Evolutionary conservation across 92 coral and sea anemone genomes (phyloP).

Genomic region (Metridium senile): DNA sequence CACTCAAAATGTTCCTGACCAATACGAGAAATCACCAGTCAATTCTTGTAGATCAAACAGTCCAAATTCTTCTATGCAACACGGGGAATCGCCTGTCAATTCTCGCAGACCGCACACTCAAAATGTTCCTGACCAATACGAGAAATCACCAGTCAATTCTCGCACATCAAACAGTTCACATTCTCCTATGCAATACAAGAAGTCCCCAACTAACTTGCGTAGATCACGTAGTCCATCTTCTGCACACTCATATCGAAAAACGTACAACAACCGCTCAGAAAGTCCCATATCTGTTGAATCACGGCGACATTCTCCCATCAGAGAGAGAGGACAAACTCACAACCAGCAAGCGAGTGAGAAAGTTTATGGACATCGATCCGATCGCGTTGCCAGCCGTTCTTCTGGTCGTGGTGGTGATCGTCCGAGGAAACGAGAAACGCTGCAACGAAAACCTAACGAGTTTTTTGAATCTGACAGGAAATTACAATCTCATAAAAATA

Average conservation of each 20-base stretch:
- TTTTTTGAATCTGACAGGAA: background rate
- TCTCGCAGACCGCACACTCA: background rate
- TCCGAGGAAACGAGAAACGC: too few species aligned
- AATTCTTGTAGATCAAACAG: background rate
- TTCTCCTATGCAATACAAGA: background rate
- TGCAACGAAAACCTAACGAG: background rate
- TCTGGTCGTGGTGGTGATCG: background rate
- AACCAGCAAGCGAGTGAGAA: background rate
- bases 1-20: background rate
- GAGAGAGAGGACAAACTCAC: background rate
- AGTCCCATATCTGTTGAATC: background rate
- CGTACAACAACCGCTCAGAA: background rate
- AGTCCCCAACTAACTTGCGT: background rate
- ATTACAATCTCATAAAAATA: background rate
- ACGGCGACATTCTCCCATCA: background rate
- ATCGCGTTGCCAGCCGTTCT: background rate
- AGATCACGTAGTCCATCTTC: background rate
- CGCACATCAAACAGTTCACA: background rate
- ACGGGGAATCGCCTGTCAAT: background rate
- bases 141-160: background rate
- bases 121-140: background rate
- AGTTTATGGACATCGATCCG: background rate
- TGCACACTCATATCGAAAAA: background rate
- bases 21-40: background rate
- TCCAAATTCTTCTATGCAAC: background rate